A percentile compares a stretch with the other conserved stretches of the same genome.
Conservation (phyloP, 2,888 invertebrate species). For the Drosophila picticornis region DNA sequence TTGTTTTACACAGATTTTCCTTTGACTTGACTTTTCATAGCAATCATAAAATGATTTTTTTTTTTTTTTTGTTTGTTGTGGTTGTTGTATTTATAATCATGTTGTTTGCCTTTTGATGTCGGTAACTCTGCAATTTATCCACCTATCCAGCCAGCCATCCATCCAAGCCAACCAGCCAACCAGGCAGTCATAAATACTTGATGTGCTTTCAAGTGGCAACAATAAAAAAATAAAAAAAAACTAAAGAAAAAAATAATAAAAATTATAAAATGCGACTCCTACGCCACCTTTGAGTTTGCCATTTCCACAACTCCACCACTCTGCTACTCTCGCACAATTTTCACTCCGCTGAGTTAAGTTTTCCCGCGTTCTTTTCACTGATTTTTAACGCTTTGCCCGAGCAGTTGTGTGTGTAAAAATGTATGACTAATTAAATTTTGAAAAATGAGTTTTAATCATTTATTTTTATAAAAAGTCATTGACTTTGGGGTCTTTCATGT, state of each 20-base stretch:
- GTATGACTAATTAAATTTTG: slow-evolving; percentile 69
- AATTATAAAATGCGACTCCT: slow-evolving; percentile 71
- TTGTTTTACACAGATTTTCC: slow-evolving; percentile 37
- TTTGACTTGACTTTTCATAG: slow-evolving; percentile 63
- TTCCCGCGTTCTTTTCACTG: slow-evolving; percentile 64
- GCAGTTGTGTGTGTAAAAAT: slow-evolving; percentile 37
- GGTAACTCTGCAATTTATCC: slow-evolving; percentile 40
- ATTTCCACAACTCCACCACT: slow-evolving; percentile 26
- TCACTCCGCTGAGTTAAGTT: slow-evolving; percentile 50
- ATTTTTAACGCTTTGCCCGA: slow-evolving; percentile 49
- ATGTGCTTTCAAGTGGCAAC: slow-evolving; percentile 77
- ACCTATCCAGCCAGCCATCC: slow-evolving; percentile 13
- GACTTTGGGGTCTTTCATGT: slow-evolving; percentile 38
- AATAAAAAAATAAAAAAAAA: slow-evolving; percentile 30
- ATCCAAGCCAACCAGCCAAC: slow-evolving; percentile 24
- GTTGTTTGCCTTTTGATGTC: slow-evolving; percentile 71
- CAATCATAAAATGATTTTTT: slow-evolving; percentile 51
- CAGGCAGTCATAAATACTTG: slow-evolving; percentile 74
- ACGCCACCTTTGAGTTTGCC: slow-evolving; percentile 64
- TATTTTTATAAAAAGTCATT: slow-evolving; percentile 45
- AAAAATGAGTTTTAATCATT: slow-evolving; percentile 50
- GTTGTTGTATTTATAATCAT: slow-evolving; percentile 15
- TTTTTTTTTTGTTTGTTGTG: slow-evolving; percentile 35
- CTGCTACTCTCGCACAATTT: slow-evolving; percentile 36
- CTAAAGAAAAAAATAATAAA: slow-evolving; percentile 40